Evolutionary conservation across 2,113 vertebrate genomes (phyloP).

Genomic region (Lagopus muta): DNA sequence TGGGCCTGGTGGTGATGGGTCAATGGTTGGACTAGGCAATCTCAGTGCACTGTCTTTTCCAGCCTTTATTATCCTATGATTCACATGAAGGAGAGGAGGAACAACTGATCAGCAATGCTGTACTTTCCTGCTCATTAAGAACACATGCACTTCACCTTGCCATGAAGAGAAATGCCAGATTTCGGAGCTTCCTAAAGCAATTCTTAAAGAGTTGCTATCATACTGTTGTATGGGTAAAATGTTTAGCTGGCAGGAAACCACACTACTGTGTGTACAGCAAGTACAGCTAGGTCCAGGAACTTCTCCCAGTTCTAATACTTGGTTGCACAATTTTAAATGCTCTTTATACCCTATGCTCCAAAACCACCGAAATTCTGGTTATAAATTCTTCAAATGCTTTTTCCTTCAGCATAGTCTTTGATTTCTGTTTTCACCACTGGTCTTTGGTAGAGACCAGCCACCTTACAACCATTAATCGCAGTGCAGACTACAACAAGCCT

Average conservation of each 20-base stretch:
- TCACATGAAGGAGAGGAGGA: neutral
- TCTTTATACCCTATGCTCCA: neutral
- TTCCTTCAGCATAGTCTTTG: neutral
- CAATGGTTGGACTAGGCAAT: no score
- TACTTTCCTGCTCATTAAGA: neutral
- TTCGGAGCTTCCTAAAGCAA: neutral
- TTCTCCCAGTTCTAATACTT: neutral
- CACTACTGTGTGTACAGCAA: neutral
- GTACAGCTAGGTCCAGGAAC: neutral
- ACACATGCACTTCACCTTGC: neutral
- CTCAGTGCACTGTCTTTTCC: no score
- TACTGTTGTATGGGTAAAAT: neutral
- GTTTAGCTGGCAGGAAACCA: neutral
- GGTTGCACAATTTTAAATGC: neutral
- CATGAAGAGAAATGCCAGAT: neutral
- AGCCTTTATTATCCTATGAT: no score
- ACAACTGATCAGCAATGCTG: neutral
- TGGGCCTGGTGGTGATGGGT: no score
- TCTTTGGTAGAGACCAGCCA: neutral
- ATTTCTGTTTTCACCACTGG: neutral
- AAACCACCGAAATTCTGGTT: neutral
- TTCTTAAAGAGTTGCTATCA: neutral
- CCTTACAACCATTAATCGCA: neutral
- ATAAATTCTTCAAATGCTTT: neutral
- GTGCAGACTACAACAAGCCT: neutral